Evolutionary conservation across 2,113 vertebrate species (phyloP), one percentile per base, ranked within the genome.

Genomic region (Oenanthe melanoleuca): DNA sequence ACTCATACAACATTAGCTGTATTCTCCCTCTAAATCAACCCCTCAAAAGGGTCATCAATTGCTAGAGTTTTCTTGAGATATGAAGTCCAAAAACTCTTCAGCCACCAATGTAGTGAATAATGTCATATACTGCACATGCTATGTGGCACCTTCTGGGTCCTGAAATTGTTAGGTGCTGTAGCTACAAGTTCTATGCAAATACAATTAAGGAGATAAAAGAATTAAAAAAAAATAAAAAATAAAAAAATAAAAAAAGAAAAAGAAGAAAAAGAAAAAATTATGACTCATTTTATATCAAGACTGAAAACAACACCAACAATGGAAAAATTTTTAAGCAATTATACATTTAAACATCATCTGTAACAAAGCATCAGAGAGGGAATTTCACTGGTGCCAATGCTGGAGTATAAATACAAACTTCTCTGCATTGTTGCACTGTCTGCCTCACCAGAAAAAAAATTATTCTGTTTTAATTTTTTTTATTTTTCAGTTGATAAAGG

Each of bases 161-260:
- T 88, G 28, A 65, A 65, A 66, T 4, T 50, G 7, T 63, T 63
- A n/a, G 11, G 10, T 50, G 26, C 18, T 80, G 24, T 25, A 52
- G 40, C 49, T 40, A 20, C 17, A 79, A 72, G 12, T 70, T 89
- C 23, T 53, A 13, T 57, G 26, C 26, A 88, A 80, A 74, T 49
- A 21, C 10, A 12, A 21, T 3, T 12, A 78, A 72, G 0, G 6
- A 71, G 17, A 25, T 29, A 40, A 82, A 85, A 82, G 16, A 71
- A 72, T 12, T 6, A 5, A 11, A 23, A 47, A 12, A 21, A 45
- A 45, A n/a, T n/a, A 23, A 47, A 12, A 21, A 45, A 45, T 6
- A 5, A 11, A 23, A 47, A 12, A 21, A 45, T 21, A 4, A 0
- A 1, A 4, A 37, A 53, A 19, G 8, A 37, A 37, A 8, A 37